Conservation (phyloP, 2,888 invertebrate species). For the Drosophila helvetica region DNA sequence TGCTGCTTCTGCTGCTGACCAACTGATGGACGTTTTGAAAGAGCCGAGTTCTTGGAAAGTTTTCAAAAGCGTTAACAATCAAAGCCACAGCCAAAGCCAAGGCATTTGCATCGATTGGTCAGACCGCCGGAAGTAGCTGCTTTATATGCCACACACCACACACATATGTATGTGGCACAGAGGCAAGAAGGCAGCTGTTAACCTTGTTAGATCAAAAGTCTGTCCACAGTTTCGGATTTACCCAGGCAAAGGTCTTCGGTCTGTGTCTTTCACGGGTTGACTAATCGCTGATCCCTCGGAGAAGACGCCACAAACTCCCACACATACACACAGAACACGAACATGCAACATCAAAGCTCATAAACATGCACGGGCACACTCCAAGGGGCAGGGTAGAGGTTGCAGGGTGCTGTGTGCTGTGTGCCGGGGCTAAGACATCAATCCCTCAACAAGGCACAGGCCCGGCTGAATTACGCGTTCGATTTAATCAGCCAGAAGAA, state of each 20-base stretch:
- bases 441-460: conserved; percentile 28
- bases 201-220: conserved; percentile 12
- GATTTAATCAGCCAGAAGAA: conserved; percentile 23
- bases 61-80: conserved; percentile 62
- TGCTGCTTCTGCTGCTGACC: conserved; percentile 25
- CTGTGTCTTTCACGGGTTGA: conserved; percentile 21
- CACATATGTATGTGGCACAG: conserved; percentile 14
- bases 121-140: conserved; percentile 45
- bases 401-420: conserved; percentile 3
- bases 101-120: conserved; percentile 48
- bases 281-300: conserved; percentile 27
- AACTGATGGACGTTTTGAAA: conserved; percentile 57
- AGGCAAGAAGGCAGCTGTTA: conserved; percentile 8
- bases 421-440: conserved; percentile 10
- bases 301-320: conserved; percentile 35
- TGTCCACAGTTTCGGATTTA: conserved; percentile 17
- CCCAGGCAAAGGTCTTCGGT: conserved; percentile 1
- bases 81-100: conserved; percentile 10
- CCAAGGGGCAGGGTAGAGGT: conserved; percentile 2
- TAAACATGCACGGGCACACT: conserved; percentile 61
- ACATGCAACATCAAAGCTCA: conserved; percentile 53
- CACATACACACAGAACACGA: conserved; percentile 11
- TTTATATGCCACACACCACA: conserved; percentile 23
- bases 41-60: conserved; percentile 67
- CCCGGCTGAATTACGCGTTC: conserved; percentile 70